Evolutionary conservation across 2,888 invertebrate species (phyloP).

Genomic region (Apamea epomidion): DNA sequence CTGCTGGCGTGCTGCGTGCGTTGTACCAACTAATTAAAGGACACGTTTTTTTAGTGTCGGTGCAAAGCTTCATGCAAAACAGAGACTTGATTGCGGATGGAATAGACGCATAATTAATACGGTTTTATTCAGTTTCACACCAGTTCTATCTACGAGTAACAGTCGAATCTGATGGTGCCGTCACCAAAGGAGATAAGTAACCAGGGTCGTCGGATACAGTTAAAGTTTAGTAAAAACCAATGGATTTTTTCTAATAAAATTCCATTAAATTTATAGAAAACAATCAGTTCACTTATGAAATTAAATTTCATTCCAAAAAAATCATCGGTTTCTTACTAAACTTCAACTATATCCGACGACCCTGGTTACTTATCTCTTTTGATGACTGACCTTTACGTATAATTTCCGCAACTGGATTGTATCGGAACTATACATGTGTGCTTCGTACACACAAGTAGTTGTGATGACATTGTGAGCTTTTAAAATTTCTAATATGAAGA

Average conservation of each 20-base stretch:
- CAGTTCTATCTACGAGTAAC: neutral
- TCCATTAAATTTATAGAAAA: too few relatives aligned
- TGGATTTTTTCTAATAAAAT: too few relatives aligned
- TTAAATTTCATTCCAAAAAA: too few relatives aligned
- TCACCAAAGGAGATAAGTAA: neutral
- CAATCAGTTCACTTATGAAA: too few relatives aligned
- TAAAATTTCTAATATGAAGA: too few relatives aligned
- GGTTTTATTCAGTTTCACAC: neutral
- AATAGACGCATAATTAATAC: conserved; percentile 2
- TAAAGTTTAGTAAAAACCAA: too few relatives aligned
- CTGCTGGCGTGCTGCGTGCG: conserved; percentile 23
- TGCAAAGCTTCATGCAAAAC: conserved; percentile 44
- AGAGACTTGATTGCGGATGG: conserved; percentile 14
- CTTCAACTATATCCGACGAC: too few relatives aligned
- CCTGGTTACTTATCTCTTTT: too few relatives aligned
- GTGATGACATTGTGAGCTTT: neutral
- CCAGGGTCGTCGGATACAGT: neutral
- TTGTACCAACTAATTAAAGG: conserved; percentile 53
- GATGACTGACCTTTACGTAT: too few relatives aligned
- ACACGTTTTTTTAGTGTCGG: conserved; percentile 38
- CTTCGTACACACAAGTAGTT: neutral
- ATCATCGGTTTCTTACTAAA: too few relatives aligned
- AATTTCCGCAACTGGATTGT: neutral
- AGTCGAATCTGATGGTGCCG: neutral
- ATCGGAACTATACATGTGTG: neutral